Conservation (phyloP, 2,113 vertebrate genomes). For the Meriones unguiculatus region DNA sequence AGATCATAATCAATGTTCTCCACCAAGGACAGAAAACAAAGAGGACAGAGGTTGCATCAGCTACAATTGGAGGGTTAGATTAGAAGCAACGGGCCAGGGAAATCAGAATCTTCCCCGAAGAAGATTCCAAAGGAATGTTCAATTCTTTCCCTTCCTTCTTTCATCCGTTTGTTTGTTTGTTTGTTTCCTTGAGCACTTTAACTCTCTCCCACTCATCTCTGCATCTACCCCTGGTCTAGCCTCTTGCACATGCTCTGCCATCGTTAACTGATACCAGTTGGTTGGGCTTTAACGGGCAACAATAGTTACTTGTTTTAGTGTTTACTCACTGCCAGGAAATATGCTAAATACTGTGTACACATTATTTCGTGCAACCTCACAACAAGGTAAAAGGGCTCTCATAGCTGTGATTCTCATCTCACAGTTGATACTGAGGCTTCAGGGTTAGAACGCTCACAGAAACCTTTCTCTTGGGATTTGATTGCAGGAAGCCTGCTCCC, state of each 20-base stretch:
- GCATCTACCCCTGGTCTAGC: background rate
- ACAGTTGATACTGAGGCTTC: background rate
- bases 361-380: background rate
- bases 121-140: background rate
- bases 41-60: background rate
- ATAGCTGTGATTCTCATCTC: background rate
- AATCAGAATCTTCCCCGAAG: background rate
- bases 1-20: background rate
- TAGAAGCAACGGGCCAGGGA: background rate
- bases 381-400: background rate
- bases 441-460: background rate
- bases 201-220: background rate
- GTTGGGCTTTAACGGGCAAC: background rate
- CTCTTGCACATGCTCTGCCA: background rate
- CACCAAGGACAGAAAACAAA: background rate
- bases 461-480: background rate
- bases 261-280: background rate
- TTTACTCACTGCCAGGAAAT: background rate
- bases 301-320: background rate
- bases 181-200: background rate
- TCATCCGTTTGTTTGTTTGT: background rate
- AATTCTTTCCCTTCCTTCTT: background rate
- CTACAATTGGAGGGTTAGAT: background rate
- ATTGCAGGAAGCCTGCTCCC: background rate
- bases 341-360: background rate